A percentile compares a stretch with the other conserved stretches of the same genome.
Evolutionary conservation across 2,113 vertebrate genomes (phyloP).

Genomic region (Leptobrachium ailaonicum): DNA sequence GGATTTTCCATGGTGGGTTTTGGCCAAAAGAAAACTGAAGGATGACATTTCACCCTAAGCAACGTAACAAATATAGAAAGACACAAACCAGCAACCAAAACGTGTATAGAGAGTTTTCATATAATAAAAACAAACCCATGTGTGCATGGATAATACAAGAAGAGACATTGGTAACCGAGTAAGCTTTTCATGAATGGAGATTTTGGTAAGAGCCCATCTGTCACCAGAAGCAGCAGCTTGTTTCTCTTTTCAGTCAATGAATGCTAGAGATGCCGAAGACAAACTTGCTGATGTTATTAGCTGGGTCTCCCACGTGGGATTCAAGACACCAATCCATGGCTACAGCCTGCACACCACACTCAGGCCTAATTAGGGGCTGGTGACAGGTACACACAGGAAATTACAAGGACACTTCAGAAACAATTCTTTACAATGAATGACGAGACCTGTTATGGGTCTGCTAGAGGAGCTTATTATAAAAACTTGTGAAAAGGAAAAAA

Average conservation of each 20-base stretch:
- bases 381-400: not conserved
- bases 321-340: not conserved
- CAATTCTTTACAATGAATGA: not conserved
- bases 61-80: too few species aligned
- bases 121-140: too few species aligned
- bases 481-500: too few species aligned
- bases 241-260: not conserved
- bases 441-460: not conserved
- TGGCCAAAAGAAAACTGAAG: too few species aligned
- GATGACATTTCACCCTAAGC: too few species aligned
- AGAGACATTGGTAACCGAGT: too few species aligned
- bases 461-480: not conserved
- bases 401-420: not conserved
- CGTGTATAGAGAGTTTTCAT: too few species aligned
- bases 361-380: not conserved
- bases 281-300: not conserved
- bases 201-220: not conserved
- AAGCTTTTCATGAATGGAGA: not conserved
- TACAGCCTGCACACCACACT: not conserved
- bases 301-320: not conserved
- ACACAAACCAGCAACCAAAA: too few species aligned
- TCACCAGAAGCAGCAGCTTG: not conserved
- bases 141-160: too few species aligned
- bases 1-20: too few species aligned
- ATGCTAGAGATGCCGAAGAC: too few species aligned